Percentiles rank a stretch among this genome's conserved stretches.
Conservation (phyloP, 2,797 vertebrate genomes). For the Xyrichtys novacula region DNA sequence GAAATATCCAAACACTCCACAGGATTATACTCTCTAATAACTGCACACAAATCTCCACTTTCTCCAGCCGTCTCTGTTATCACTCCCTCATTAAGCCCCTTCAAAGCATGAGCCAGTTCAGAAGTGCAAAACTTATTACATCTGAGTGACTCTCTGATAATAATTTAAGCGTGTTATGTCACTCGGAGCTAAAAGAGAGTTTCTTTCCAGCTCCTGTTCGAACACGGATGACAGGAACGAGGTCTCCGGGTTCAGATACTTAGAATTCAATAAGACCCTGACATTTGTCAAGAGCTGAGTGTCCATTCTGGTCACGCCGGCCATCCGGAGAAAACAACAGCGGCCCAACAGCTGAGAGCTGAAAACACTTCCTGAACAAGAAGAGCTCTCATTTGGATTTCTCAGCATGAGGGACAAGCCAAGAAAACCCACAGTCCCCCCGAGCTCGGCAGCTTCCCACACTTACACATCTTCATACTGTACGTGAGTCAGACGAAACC, state of each 20-base stretch:
- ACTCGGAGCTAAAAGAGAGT: conserved; percentile 22
- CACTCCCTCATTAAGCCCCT: conserved; percentile 50
- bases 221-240: conserved; percentile 6
- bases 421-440: conserved; percentile 41
- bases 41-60: conserved; percentile 4
- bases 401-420: conserved; percentile 34
- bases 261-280: conserved; percentile 13
- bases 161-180: conserved; percentile 60
- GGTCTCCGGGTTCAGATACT: conserved; percentile 40
- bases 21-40: conserved; percentile 9
- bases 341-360: conserved; percentile 25
- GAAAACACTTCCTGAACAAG: conserved; percentile 57
- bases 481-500: conserved; percentile 56
- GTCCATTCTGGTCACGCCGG: conserved; percentile 45
- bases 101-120: conserved; percentile 32
- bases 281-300: conserved; percentile 28
- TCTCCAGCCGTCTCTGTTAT: conserved; percentile 21
- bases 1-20: conserved; percentile 2
- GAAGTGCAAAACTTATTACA: conserved; percentile 38
- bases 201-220: conserved; percentile 11
- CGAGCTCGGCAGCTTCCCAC: conserved; percentile 26
- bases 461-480: conserved; percentile 42
- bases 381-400: conserved; percentile 43
- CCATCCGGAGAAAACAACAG: conserved; percentile 41
- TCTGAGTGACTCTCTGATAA: conserved; percentile 52